Evolutionary conservation across 30 jellyfish, hydroid and myxozoan genomes (phyloP), one percentile per base, ranked within the genome.

Genomic region (Rhopilema esculentum): DNA sequence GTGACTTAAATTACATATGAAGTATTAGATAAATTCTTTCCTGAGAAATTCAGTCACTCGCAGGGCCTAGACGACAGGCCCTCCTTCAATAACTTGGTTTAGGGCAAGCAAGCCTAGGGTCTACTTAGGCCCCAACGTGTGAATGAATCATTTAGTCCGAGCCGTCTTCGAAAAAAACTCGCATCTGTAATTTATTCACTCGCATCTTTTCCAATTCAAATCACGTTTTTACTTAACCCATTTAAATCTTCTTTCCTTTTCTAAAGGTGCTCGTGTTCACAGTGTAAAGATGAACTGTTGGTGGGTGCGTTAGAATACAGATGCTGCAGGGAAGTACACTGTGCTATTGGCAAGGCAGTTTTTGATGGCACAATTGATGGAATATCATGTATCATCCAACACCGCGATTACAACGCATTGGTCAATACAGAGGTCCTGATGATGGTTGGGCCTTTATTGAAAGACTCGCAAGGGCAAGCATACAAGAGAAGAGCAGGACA

Each of bases 321-420:
- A n/a, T 81, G 91, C 67, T 81, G 91, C 83, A 63, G 91, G 40
- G 91, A 66, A 50, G 83, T 81, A 1, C 29, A 26, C 67, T 24
- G 68, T 16, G 86, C 86, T 1, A 25, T 57, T 0, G 86, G 85
- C 21, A 69, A 83, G 64, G 75, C 66, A 18, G 61, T 33, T 24
- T 83, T 69, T 22, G 86, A 70, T 70, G 92, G 92, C 72, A 70
- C 81, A 18, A 65, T 79, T 1, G 89, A 79, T 16, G 49, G 53
- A 30, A 63, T 79, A 25, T 16, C n/a, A 21, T 65, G 80, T 40
- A 50, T 81, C 19, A 81, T 72, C 20, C 73, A 66, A 33, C 83
- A 81, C 48, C 75, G 24, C n/a, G 80, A 29, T 27, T 61, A 0
- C 49, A 30, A 6, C 22, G 83, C 83, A 20, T 2, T 81, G 73